These are phyloP conservation scores for Caenorhabditis wallacei DNA, from an alignment of 2,888 invertebrate genomes.

Conservation along the genomic window DNA sequence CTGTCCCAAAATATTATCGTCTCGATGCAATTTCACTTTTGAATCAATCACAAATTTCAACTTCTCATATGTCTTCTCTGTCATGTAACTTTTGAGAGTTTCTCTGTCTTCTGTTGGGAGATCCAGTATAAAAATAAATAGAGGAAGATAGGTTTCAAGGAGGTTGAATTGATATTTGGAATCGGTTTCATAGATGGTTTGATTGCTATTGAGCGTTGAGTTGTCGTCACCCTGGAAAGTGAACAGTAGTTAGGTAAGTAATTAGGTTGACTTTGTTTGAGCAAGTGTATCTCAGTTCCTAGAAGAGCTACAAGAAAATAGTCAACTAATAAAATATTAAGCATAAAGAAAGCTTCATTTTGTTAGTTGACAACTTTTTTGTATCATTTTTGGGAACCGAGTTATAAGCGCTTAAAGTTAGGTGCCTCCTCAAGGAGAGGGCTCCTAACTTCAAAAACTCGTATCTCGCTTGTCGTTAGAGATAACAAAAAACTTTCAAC, in stretches of 20 bases:
- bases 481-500: too few relatives aligned
- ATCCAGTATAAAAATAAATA: constrained; percentile 63
- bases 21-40: constrained; percentile 48
- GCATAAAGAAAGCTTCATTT: not conserved
- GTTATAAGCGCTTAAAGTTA: too few relatives aligned
- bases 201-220: constrained; percentile 42
- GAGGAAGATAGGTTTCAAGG: constrained; percentile 69
- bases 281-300: too few relatives aligned
- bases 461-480: too few relatives aligned
- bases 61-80: constrained; percentile 66
- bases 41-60: constrained; percentile 67
- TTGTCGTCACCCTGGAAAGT: constrained; percentile 41
- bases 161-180: constrained; percentile 41
- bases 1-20: constrained; percentile 13
- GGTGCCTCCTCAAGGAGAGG: not conserved
- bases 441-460: too few relatives aligned
- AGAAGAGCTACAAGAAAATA: not conserved
- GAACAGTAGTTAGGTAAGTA: not conserved
- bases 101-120: constrained; percentile 65
- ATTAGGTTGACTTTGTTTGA: not conserved
- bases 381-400: too few relatives aligned
- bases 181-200: constrained; percentile 40
- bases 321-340: not conserved
- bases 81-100: constrained; percentile 55
- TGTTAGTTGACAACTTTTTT: too few relatives aligned